A percentile compares a stretch with the other conserved stretches of the same genome.
phyloP scores from a whole-genome alignment of 35 echinoderm and acorn worm genomes.

The Heliocidaris erythrogramma region DNA sequence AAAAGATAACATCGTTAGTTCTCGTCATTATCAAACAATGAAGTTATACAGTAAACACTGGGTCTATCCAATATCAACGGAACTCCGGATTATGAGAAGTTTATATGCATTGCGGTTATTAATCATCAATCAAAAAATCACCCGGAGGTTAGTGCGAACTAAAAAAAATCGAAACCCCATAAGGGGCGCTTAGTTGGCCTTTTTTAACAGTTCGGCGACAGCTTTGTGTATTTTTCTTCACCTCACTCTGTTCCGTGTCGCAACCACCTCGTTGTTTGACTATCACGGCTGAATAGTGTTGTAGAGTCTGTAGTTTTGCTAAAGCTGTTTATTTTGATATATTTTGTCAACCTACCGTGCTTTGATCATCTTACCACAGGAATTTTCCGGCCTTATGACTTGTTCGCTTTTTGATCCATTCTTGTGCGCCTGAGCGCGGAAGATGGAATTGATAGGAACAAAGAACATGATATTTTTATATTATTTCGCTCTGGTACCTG shows the following conservation, averaged over 20 bases:
- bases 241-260: background rate
- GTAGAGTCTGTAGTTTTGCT: background rate
- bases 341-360: background rate
- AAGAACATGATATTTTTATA: background rate
- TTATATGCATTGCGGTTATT: background rate
- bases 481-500: background rate
- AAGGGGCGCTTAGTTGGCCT: background rate
- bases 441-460: background rate
- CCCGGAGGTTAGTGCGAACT: background rate
- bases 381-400: background rate
- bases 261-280: background rate
- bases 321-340: background rate
- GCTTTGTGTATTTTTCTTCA: conserved; percentile 11
- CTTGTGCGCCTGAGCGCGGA: background rate
- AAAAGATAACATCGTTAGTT: background rate
- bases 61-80: background rate
- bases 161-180: background rate
- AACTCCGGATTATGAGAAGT: background rate
- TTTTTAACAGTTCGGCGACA: background rate
- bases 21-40: background rate
- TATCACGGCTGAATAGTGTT: background rate
- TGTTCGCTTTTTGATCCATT: background rate
- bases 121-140: conserved; percentile 13
- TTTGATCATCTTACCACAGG: background rate
- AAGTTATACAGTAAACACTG: background rate